Conservation (phyloP, 2,797 vertebrate species). For the Chaetodon trifasciatus region DNA sequence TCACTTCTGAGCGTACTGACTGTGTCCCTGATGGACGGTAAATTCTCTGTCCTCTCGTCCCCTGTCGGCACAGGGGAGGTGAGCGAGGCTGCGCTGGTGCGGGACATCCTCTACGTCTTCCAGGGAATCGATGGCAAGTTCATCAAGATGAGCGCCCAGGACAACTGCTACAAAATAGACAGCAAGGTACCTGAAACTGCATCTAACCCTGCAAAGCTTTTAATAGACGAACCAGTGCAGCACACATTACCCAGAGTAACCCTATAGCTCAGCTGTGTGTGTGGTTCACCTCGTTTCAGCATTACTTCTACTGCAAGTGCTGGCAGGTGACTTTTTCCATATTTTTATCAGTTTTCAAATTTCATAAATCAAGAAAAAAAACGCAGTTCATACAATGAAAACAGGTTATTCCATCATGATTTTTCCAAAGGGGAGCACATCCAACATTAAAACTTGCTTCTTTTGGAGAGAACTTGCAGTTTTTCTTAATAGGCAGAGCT, state of each 20-base stretch:
- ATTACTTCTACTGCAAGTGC: too few relatives aligned
- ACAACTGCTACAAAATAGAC: conserved; percentile 96
- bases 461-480: background rate
- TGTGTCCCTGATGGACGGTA: background rate
- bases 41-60: conserved; percentile 32
- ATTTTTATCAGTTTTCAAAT: too few relatives aligned
- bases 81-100: conserved; percentile 91
- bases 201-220: background rate
- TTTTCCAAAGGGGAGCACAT: background rate
- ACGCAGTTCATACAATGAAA: too few relatives aligned
- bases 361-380: too few relatives aligned
- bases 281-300: background rate
- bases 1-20: background rate
- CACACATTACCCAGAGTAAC: conserved; percentile 1
- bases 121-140: conserved; percentile 98
- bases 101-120: conserved; percentile 98
- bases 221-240: conserved; percentile 16
- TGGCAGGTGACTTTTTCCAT: too few relatives aligned
- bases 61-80: conserved; percentile 84
- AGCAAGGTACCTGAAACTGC: conserved; percentile 87
- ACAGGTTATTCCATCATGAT: too few relatives aligned
- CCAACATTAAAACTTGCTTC: too few relatives aligned
- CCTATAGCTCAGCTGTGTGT: background rate
- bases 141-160: conserved; percentile 94
- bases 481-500: background rate